These are phyloP conservation scores for Lithobates sylvaticus DNA, from an alignment of 2,797 vertebrate genomes.

Conservation along the genomic window DNA sequence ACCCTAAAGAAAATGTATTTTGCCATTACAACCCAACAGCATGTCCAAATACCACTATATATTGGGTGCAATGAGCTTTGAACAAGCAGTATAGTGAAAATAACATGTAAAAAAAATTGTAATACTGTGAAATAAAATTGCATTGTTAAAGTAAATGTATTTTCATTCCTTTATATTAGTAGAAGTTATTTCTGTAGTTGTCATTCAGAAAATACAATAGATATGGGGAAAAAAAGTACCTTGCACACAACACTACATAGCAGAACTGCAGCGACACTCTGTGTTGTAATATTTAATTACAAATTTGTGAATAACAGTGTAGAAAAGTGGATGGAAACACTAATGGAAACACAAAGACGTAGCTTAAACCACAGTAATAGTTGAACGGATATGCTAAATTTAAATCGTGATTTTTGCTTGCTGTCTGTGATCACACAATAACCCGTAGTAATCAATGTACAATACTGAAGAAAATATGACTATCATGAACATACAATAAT, in stretches of 20 bases:
- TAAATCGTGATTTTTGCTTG: conserved; percentile 26
- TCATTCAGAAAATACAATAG: conserved; percentile 22
- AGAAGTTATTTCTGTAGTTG: background rate
- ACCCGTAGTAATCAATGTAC: conserved; percentile 39
- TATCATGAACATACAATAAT: conserved; percentile 19
- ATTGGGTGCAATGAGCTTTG: background rate
- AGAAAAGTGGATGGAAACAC: conserved; percentile 8
- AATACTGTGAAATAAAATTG: background rate
- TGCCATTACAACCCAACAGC: background rate
- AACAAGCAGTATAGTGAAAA: conserved; percentile 10
- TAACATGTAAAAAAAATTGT: background rate
- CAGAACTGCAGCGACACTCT: background rate
- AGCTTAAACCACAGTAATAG: conserved; percentile 8
- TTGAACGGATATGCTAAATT: conserved; percentile 5
- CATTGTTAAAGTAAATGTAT: background rate
- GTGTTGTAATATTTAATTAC: background rate
- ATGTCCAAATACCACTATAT: background rate
- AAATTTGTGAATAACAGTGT: conserved; percentile 14
- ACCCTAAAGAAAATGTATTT: background rate
- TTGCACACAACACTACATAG: background rate
- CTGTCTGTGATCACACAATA: conserved; percentile 37
- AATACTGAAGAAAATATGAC: conserved; percentile 29
- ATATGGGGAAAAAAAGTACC: conserved; percentile 16
- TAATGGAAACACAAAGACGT: background rate
- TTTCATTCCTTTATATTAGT: background rate